A percentile compares a stretch with the other conserved stretches of the same genome.
phyloP scores from a whole-genome alignment of 2,113 vertebrate species.

The Nothocercus julius region DNA sequence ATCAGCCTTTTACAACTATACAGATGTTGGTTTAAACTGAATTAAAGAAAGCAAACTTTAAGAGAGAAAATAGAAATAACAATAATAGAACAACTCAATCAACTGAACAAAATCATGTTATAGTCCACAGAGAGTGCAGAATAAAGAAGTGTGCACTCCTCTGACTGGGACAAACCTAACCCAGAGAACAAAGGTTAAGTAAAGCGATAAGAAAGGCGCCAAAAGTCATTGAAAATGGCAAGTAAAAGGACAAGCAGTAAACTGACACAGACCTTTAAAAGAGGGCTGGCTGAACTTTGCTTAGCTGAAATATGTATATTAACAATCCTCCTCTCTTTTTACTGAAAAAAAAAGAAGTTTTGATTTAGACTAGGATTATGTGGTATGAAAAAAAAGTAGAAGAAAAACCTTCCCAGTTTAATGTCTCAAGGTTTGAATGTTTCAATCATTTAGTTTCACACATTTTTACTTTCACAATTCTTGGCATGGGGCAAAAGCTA shows the following conservation, averaged over 20 bases:
- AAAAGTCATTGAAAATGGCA: conserved; percentile 28
- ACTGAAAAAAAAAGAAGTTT: neutral
- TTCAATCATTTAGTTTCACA: neutral
- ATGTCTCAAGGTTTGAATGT: neutral
- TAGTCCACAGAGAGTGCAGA: neutral
- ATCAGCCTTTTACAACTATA: neutral
- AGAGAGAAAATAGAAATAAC: neutral
- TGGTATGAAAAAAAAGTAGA: neutral
- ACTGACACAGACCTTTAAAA: neutral
- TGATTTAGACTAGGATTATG: neutral
- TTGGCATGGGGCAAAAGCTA: neutral
- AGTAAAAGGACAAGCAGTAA: conserved; percentile 17
- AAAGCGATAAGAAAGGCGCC: conserved; percentile 8
- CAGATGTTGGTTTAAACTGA: conserved; percentile 44
- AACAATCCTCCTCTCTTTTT: neutral
- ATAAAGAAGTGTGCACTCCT: neutral
- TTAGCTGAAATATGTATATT: neutral
- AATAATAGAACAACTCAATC: neutral
- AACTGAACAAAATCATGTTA: neutral
- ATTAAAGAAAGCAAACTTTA: conserved; percentile 11
- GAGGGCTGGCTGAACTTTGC: neutral
- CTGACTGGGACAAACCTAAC: conserved; percentile 8
- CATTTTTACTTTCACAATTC: neutral
- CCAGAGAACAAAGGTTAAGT: conserved; percentile 27
- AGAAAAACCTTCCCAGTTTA: neutral